These are phyloP conservation scores for Loripinus fragilis DNA, from an alignment of 2,888 invertebrate genomes.

Conservation along the genomic window DNA sequence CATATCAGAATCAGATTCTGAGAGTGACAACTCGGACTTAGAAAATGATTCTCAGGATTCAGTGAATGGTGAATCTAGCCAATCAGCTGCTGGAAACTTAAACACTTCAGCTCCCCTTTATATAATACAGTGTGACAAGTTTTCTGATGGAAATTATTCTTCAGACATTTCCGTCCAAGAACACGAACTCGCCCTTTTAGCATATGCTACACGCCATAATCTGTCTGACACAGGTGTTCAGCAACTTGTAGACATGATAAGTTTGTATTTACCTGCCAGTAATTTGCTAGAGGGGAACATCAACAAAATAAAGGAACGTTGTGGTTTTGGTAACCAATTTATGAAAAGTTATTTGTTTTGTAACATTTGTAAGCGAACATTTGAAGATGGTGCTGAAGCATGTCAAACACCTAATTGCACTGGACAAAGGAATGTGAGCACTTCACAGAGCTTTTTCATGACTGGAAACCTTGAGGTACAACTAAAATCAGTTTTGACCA, in stretches of 20 bases:
- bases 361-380: constrained; percentile 22
- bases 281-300: constrained; percentile 21
- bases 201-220: constrained; percentile 31
- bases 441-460: constrained; percentile 19
- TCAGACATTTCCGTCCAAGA: constrained; percentile 26
- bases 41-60: not conserved
- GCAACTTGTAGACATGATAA: constrained; percentile 17
- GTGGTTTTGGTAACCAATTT: constrained; percentile 24
- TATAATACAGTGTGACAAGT: constrained; percentile 21
- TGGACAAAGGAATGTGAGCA: constrained; percentile 6
- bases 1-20: not conserved
- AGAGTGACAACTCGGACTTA: not conserved
- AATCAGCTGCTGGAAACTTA: not conserved
- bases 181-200: constrained; percentile 27
- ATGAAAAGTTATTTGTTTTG: constrained; percentile 27
- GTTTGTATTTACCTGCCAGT: constrained; percentile 22
- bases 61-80: not conserved
- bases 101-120: constrained; percentile 26
- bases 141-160: not conserved
- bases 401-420: constrained; percentile 38
- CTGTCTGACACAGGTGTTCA: constrained; percentile 30
- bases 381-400: constrained; percentile 10
- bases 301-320: constrained; percentile 17
- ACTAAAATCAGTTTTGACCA: constrained; percentile 28
- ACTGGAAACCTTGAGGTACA: constrained; percentile 30